Conservation (phyloP, 1,140 invertebrate genomes). For the Aradophagus sp. region DNA sequence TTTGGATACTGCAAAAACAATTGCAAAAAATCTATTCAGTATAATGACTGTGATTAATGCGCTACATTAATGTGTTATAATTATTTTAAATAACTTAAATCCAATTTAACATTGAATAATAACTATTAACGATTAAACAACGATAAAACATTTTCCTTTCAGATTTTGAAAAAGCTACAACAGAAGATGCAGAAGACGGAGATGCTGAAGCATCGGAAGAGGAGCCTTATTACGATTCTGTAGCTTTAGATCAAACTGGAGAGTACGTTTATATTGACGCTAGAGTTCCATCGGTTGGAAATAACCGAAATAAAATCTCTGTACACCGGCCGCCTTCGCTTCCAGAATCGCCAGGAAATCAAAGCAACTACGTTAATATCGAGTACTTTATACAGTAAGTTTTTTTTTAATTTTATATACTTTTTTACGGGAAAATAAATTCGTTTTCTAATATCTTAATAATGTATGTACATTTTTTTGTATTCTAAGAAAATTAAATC, state of each 20-base stretch:
- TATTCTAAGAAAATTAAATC: too few relatives aligned
- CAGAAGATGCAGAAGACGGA: conserved; percentile 69
- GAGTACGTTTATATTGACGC: conserved; percentile 86
- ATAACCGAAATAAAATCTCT: conserved; percentile 65
- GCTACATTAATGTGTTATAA: too few relatives aligned
- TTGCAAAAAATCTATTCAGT: too few relatives aligned
- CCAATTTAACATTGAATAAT: too few relatives aligned
- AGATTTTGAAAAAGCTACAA: conserved; percentile 68
- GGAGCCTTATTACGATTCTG: conserved; percentile 89
- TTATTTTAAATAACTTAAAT: too few relatives aligned
- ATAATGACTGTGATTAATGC: too few relatives aligned
- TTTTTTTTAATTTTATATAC: too few relatives aligned
- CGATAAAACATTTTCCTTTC: too few relatives aligned
- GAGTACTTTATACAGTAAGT: conserved; percentile 90
- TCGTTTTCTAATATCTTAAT: conserved; percentile 1
- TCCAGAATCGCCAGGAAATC: conserved; percentile 83
- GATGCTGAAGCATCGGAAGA: conserved; percentile 77
- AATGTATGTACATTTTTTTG: too few relatives aligned
- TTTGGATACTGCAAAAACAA: too few relatives aligned
- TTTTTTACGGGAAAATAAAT: too few relatives aligned
- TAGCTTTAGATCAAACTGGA: conserved; percentile 84
- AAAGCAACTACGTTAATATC: conserved; percentile 92
- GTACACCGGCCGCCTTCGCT: conserved; percentile 73
- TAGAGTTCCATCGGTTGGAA: conserved; percentile 71
- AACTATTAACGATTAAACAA: too few relatives aligned